Evolutionary conservation across 2,888 invertebrate species (phyloP), one percentile per base, ranked within the genome.

Genomic region (Diarsia brunnea): DNA sequence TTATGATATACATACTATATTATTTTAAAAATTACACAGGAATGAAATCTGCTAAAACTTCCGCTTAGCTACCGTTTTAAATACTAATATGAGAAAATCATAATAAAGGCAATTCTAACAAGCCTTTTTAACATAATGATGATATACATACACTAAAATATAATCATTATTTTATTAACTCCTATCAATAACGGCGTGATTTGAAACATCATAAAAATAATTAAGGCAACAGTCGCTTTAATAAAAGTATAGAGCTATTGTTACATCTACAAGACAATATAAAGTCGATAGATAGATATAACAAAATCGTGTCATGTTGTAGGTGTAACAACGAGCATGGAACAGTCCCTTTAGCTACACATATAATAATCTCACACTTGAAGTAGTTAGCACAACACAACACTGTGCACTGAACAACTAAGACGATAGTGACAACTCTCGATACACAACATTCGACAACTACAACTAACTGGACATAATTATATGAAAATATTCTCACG

Each of bases 211-310:
- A 89, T 90, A 88, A 92, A 93, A 93, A 88, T 88, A 91, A 92
- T 89, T 93, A 95, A 95, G 94, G 95, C 94, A 95, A 94, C 93
- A 92, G 89, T 92, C 87, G 75, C 76, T 88, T 83, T 88, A 83
- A 90, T 88, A 83, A 90, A 88, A 87, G 86, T 88, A 84, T 82
- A 86, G 63, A 71, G 38, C 73, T 89, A 89, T 90, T 90, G 90
- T 90, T 90, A 91, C 84, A 91, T 86, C 88, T 90, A 90, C 90
- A 92, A 89, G 78, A 86, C 70, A 47, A 64, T 75, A 78, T 63
- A 72, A 66, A 73, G 43, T 43, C 21, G 53, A 49, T 24, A 43
- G 53, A 72, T 19, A 31, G 63, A 31, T 31, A 24, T 49, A 45
- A 14, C 12, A 49, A 21, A 43, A 55, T 27, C 16, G 31, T 47